phyloP scores from a whole-genome alignment of 2,888 invertebrate species.

The Drosophila infuscata region DNA sequence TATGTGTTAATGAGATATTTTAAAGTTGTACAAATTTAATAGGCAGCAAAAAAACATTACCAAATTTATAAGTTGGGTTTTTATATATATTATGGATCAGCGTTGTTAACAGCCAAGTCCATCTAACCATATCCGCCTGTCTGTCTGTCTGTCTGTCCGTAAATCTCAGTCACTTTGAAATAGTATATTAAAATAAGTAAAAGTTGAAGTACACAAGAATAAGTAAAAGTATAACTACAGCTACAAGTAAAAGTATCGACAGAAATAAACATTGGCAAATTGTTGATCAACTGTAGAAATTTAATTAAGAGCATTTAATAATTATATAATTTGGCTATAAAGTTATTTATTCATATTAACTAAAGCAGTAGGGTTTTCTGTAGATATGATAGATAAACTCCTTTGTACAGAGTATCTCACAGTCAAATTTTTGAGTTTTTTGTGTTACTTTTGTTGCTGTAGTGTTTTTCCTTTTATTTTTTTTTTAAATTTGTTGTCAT shows the following conservation, averaged over 20 bases:
- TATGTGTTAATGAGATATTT: not conserved
- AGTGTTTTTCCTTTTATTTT: conserved; percentile 8
- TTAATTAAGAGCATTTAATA: not conserved
- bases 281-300: not conserved
- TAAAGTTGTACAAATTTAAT: not conserved
- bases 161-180: not conserved
- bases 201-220: not conserved
- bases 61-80: not conserved
- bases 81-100: not conserved
- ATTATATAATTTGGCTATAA: not conserved
- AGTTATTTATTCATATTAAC: not conserved
- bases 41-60: not conserved
- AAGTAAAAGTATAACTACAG: not conserved
- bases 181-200: not conserved
- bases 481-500: conserved; percentile 73
- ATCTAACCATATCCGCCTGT: not conserved
- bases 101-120: not conserved
- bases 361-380: not conserved
- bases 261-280: not conserved
- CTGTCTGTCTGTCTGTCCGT: not conserved
- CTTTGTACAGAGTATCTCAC: not conserved
- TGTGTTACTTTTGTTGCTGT: conserved; percentile 5
- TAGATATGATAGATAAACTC: not conserved
- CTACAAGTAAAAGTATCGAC: not conserved
- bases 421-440: conserved; percentile 3